A percentile compares a stretch with the other conserved stretches of the same genome.
These are phyloP conservation scores for Diadromus collaris DNA, from an alignment of 2,888 invertebrate genomes.

Conservation along the genomic window DNA sequence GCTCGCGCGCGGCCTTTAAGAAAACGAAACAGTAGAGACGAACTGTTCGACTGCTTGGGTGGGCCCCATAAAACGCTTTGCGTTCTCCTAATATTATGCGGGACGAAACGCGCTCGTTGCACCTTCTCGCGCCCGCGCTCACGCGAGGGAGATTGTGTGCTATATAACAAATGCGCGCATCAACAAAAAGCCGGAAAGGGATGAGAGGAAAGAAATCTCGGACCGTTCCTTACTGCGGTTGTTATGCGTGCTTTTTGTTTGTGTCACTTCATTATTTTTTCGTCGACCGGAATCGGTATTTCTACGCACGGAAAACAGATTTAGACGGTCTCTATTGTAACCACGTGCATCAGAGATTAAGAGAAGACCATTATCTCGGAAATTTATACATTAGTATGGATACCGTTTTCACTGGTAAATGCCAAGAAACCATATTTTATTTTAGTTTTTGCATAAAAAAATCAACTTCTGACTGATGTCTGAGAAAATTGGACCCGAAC, in stretches of 20 bases:
- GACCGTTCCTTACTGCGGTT: constrained; percentile 21
- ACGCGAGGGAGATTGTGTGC: constrained; percentile 28
- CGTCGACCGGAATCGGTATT: constrained; percentile 52
- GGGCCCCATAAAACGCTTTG: constrained; percentile 73
- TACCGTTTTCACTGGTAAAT: not conserved
- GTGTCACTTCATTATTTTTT: constrained; percentile 39
- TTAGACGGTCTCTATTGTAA: constrained; percentile 44
- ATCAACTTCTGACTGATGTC: too few species aligned
- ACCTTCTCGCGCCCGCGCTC: constrained; percentile 53
- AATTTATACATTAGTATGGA: not conserved
- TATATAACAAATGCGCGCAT: constrained; percentile 28
- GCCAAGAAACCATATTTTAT: not conserved
- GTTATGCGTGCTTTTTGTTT: not conserved
- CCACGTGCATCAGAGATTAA: constrained; percentile 30
- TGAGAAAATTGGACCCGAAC: too few species aligned
- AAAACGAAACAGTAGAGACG: constrained; percentile 53
- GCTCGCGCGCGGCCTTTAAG: constrained; percentile 53
- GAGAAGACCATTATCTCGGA: not conserved
- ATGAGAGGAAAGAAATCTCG: constrained; percentile 50
- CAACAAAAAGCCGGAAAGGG: constrained; percentile 61
- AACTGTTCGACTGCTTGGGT: constrained; percentile 70
- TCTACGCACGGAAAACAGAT: constrained; percentile 59
- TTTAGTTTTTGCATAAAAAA: too few species aligned
- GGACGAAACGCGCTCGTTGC: constrained; percentile 71
- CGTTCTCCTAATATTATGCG: constrained; percentile 76